phyloP scores from a whole-genome alignment of 2,113 vertebrate species.

The Jaculus jaculus region DNA sequence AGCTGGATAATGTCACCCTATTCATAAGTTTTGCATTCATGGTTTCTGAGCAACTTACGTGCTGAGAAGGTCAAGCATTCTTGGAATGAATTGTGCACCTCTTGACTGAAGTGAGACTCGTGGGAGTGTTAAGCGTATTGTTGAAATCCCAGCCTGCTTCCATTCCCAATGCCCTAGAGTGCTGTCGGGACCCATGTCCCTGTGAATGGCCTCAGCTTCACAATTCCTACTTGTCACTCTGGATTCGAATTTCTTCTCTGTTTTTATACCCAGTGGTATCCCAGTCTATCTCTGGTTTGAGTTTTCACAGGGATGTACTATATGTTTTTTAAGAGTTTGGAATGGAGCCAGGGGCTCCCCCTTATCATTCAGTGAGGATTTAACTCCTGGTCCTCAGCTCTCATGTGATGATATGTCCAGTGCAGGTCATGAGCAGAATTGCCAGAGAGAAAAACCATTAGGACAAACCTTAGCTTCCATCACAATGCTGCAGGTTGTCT shows the following conservation, averaged over 20 bases:
- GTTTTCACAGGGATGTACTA: background rate
- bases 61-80: background rate
- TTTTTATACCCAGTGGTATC: background rate
- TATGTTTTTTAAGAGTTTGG: slow-evolving; percentile 13
- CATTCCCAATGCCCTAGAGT: background rate
- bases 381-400: background rate
- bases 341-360: background rate
- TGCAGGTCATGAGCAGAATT: background rate
- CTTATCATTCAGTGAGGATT: background rate
- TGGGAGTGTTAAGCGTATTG: background rate
- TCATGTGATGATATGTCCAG: background rate
- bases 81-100: background rate
- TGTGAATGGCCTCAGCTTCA: background rate
- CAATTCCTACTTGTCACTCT: background rate
- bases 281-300: background rate
- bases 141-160: background rate
- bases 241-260: slow-evolving; percentile 31
- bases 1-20: background rate
- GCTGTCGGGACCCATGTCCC: background rate
- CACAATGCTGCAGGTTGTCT: background rate
- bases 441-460: background rate
- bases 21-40: background rate
- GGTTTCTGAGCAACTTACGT: background rate
- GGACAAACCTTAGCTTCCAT: background rate
- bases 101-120: background rate